Percentiles rank a stretch among this genome's conserved stretches.
phyloP scores from a whole-genome alignment of 2,113 vertebrate genomes.

The Vanacampus margaritifer region DNA sequence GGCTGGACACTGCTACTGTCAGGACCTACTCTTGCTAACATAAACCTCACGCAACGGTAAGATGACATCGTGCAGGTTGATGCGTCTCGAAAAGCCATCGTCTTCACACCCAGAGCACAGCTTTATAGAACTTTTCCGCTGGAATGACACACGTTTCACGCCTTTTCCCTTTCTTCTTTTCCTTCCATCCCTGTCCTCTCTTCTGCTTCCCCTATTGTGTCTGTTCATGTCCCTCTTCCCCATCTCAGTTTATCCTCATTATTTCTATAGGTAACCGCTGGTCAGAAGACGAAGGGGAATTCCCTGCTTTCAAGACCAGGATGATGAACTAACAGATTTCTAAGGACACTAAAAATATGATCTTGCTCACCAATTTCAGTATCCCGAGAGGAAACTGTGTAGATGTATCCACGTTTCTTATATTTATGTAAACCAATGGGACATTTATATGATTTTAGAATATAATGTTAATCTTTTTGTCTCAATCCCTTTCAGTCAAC shows the following conservation, averaged over 20 bases:
- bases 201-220: slow-evolving; percentile 22
- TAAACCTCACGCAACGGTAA: slow-evolving; percentile 61
- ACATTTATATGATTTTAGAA: slow-evolving; percentile 76
- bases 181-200: slow-evolving; percentile 9
- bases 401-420: slow-evolving; percentile 78
- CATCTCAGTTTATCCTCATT: slow-evolving; percentile 90
- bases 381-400: slow-evolving; percentile 84
- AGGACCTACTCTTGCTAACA: slow-evolving; percentile 98
- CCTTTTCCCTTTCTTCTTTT: slow-evolving; percentile 22
- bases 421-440: slow-evolving; percentile 85
- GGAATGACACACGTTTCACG: slow-evolving; percentile 59
- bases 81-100: not conserved
- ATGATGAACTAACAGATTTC: slow-evolving; percentile 62
- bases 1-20: slow-evolving; percentile 93
- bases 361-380: slow-evolving; percentile 63
- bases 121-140: slow-evolving; percentile 33
- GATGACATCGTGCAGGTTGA: slow-evolving; percentile 13
- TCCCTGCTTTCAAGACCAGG: slow-evolving; percentile 67
- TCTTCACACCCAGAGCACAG: not conserved
- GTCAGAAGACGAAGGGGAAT: slow-evolving; percentile 63
- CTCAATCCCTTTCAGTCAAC: slow-evolving; percentile 40
- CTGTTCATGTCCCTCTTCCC: slow-evolving; percentile 27
- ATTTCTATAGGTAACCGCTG: slow-evolving; percentile 90
- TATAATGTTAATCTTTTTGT: slow-evolving; percentile 49
- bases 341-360: slow-evolving; percentile 31